These are phyloP conservation scores for Cygnus olor DNA, from an alignment of 2,797 vertebrate species.

Conservation along the genomic window DNA sequence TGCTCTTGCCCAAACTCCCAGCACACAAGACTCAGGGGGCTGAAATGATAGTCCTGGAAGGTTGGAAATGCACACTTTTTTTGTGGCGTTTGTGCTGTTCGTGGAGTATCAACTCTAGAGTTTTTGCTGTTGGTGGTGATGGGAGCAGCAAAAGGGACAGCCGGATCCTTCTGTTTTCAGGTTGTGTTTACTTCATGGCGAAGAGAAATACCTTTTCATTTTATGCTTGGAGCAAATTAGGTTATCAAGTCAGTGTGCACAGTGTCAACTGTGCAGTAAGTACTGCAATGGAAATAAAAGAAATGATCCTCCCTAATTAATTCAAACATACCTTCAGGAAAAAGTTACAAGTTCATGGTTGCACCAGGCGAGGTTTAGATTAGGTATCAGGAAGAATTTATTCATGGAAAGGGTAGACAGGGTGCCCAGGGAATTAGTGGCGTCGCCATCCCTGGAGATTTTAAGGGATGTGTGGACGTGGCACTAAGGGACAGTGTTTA, in stretches of 20 bases:
- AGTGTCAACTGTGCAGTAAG: background rate
- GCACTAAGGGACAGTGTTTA: background rate
- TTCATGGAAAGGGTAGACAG: background rate
- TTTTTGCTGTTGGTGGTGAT: background rate
- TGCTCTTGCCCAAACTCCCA: background rate
- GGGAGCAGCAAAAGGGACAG: background rate
- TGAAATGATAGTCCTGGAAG: background rate
- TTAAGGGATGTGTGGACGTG: background rate
- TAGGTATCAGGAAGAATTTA: background rate
- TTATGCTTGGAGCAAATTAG: background rate
- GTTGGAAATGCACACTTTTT: background rate
- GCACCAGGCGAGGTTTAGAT: background rate
- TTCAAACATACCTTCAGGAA: fast-evolving
- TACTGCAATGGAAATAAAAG: background rate
- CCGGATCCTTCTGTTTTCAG: background rate
- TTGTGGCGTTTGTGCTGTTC: background rate
- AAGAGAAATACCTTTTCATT: background rate
- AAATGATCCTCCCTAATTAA: background rate
- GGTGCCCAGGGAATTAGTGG: background rate
- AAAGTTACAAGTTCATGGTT: background rate
- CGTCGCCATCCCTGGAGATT: background rate
- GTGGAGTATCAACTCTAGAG: background rate
- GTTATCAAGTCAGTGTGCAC: background rate
- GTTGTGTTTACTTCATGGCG: background rate
- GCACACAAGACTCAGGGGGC: background rate